A percentile compares a stretch with the other conserved stretches of the same genome.
Evolutionary conservation across 1,140 invertebrate genomes (phyloP).

Genomic region (Neodiprion virginianus): DNA sequence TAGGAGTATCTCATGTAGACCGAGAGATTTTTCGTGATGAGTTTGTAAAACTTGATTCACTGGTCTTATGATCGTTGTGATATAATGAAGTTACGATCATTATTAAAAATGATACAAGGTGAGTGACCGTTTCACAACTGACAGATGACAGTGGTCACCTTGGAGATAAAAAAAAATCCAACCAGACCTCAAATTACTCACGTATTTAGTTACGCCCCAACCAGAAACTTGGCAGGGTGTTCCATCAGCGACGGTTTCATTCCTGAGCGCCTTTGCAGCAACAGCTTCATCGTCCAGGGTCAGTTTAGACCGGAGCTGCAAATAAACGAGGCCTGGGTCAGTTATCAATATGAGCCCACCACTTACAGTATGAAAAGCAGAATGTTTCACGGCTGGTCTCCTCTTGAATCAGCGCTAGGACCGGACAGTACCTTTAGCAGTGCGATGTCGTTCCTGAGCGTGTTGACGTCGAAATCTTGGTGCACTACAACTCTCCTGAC

Average conservation of each 20-base stretch:
- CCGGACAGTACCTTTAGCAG: background rate
- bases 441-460: background rate
- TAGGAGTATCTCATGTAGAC: no score
- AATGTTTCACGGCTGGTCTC: no score
- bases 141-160: no score
- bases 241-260: background rate
- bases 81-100: no score
- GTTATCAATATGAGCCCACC: no score
- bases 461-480: background rate
- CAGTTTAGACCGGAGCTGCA: background rate
- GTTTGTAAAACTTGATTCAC: no score
- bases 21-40: no score
- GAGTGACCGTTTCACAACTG: no score
- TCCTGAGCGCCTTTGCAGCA: background rate
- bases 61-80: no score
- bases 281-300: background rate
- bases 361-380: no score
- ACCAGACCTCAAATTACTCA: conserved; percentile 14
- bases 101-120: no score
- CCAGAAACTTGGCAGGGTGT: conserved; percentile 26
- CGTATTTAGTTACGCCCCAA: conserved; percentile 24
- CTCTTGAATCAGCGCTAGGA: no score
- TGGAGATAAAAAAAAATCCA: background rate
- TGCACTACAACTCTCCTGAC: background rate
- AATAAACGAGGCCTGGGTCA: background rate